Evolutionary conservation across 2,797 vertebrate genomes (phyloP).

Genomic region (Chiroxiphia lanceolata): DNA sequence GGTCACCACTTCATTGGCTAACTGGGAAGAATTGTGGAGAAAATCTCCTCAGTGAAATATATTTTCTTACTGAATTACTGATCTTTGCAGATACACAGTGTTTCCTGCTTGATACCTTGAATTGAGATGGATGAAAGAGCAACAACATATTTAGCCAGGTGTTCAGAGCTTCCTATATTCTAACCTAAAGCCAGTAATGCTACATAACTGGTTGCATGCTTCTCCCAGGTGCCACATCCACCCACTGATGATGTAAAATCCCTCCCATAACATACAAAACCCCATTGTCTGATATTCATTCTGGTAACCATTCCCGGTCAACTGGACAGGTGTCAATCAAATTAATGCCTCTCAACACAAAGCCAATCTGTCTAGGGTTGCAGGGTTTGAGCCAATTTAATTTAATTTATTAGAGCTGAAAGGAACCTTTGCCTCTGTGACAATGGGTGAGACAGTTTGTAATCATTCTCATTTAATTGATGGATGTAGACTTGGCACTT

Average conservation of each 20-base stretch:
- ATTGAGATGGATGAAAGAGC: not conserved
- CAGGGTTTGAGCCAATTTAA: constrained; percentile 60
- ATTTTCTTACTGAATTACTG: not conserved
- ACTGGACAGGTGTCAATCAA: constrained; percentile 55
- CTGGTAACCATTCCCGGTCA: not conserved
- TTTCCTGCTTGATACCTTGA: not conserved
- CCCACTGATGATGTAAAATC: not conserved
- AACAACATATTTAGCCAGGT: not conserved
- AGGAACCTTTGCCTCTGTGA: constrained; percentile 53
- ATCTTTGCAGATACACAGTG: not conserved
- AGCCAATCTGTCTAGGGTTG: constrained; percentile 32
- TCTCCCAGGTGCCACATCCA: not conserved
- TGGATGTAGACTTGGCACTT: constrained; percentile 52
- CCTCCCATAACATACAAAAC: not conserved
- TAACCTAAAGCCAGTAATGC: not conserved
- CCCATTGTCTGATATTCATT: not conserved
- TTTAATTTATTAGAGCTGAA: constrained; percentile 63
- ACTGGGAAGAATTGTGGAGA: not conserved
- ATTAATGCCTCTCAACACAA: constrained; percentile 43
- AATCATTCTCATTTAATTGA: constrained; percentile 64
- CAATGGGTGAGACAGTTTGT: constrained; percentile 50
- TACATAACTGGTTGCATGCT: not conserved
- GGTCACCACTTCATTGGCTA: rapidly evolving
- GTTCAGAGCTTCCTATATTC: not conserved
- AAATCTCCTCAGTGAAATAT: not conserved